These are phyloP conservation scores for Lycia hirtaria DNA, from an alignment of 2,888 invertebrate genomes.

Conservation along the genomic window DNA sequence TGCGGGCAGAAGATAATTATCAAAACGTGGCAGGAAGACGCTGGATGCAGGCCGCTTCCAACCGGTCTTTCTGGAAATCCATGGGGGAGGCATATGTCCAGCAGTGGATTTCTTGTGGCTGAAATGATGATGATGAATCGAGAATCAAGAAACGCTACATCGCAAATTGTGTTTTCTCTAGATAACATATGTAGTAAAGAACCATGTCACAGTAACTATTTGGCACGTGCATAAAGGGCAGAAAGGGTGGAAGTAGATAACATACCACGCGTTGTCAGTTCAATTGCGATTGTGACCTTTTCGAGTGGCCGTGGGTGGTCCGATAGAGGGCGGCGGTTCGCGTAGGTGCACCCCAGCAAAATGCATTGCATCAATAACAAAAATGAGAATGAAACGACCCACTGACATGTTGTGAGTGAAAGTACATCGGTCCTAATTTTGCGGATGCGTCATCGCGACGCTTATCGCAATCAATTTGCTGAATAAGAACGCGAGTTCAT, in stretches of 20 bases:
- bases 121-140: too few relatives aligned
- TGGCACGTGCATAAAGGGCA: constrained; percentile 35
- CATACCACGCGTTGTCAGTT: constrained; percentile 42
- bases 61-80: too few relatives aligned
- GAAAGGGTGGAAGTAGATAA: constrained; percentile 33
- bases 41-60: too few relatives aligned
- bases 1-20: too few relatives aligned
- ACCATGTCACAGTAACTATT: not conserved
- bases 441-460: constrained; percentile 22
- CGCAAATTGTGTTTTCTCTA: not conserved
- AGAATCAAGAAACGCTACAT: too few relatives aligned
- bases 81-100: too few relatives aligned
- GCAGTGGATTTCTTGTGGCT: too few relatives aligned
- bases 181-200: not conserved
- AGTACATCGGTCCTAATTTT: constrained; percentile 33
- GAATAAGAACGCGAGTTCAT: constrained; percentile 28
- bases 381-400: constrained; percentile 57
- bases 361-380: constrained; percentile 66
- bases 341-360: constrained; percentile 46
- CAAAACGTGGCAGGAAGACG: too few relatives aligned
- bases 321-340: constrained; percentile 48
- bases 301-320: constrained; percentile 51
- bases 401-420: constrained; percentile 45
- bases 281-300: constrained; percentile 53
- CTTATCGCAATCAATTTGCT: constrained; percentile 24